Conservation (phyloP, 1,140 invertebrate genomes). For the Tetramorium alpestre region DNA sequence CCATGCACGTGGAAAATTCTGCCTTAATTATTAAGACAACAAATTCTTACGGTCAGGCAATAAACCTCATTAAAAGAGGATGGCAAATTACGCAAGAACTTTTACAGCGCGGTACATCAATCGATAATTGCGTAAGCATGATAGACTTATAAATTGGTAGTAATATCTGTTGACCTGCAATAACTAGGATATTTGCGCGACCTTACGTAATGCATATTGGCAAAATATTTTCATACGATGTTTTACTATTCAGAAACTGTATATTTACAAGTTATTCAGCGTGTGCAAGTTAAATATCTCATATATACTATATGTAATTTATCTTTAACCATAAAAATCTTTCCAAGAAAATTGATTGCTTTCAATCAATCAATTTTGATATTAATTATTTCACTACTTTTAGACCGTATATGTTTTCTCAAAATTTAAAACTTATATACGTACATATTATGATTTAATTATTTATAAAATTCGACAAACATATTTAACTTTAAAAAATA, state of each 20-base stretch:
- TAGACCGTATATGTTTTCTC: neutral
- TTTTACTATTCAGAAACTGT: neutral
- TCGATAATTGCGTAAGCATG: slow-evolving; percentile 16
- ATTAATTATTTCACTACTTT: neutral
- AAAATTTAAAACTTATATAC: neutral
- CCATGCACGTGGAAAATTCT: slow-evolving; percentile 21
- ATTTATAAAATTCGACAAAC: neutral
- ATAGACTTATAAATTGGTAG: neutral
- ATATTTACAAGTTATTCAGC: neutral
- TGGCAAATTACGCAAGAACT: slow-evolving; percentile 20
- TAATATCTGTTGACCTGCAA: neutral
- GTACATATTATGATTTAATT: neutral
- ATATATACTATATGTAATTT: too few species aligned
- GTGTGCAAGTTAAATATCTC: too few species aligned
- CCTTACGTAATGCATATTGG: neutral
- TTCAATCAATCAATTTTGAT: neutral
- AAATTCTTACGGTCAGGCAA: neutral
- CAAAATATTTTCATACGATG: neutral
- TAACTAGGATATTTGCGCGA: neutral
- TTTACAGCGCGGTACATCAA: slow-evolving; percentile 7
- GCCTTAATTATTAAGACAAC: neutral
- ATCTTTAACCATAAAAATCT: neutral
- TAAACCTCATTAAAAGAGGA: slow-evolving; percentile 32
- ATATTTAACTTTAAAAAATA: neutral
- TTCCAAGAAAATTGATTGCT: neutral